phyloP scores from a whole-genome alignment of 64 coral and sea anemone genomes.

The Dendrophyllia cribrosa region DNA sequence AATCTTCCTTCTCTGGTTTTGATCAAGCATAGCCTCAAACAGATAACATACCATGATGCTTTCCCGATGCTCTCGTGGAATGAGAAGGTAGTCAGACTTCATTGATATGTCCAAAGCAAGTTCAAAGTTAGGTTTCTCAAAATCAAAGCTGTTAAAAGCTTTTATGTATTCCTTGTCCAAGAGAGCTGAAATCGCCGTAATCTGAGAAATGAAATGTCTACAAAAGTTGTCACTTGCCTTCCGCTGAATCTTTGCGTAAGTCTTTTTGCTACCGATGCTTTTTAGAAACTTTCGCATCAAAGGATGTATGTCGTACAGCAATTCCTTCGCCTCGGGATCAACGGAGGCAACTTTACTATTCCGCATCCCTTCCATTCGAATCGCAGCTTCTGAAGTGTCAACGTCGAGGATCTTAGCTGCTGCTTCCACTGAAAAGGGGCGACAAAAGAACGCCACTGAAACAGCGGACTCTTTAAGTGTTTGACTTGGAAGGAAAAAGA shows the following conservation, averaged over 20 bases:
- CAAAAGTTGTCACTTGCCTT: slow-evolving; percentile 35
- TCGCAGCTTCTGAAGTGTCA: slow-evolving; percentile 16
- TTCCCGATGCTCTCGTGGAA: slow-evolving; percentile 39
- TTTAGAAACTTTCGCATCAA: slow-evolving; percentile 26
- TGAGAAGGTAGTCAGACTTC: slow-evolving; percentile 29
- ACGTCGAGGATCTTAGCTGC: neutral
- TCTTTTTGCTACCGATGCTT: slow-evolving; percentile 1
- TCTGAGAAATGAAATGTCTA: slow-evolving; percentile 17
- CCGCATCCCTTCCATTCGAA: neutral
- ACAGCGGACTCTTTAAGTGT: slow-evolving; percentile 10
- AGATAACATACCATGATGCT: slow-evolving; percentile 25
- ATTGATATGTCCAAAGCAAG: slow-evolving; percentile 62
- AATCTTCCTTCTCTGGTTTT: slow-evolving; percentile 14
- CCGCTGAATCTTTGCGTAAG: neutral
- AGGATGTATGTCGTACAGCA: slow-evolving; percentile 31
- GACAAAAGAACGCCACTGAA: slow-evolving; percentile 36
- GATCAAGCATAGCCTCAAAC: slow-evolving; percentile 23
- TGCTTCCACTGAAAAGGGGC: slow-evolving; percentile 20
- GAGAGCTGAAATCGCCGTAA: slow-evolving; percentile 2
- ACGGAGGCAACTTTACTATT: neutral
- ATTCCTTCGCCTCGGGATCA: neutral
- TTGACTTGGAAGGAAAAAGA: slow-evolving; percentile 28
- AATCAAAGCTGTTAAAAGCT: slow-evolving; percentile 26
- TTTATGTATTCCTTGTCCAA: slow-evolving; percentile 53
- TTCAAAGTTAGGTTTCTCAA: slow-evolving; percentile 59